Conservation (phyloP, 2,888 invertebrate genomes). For the Opisthograptis luteolata region DNA sequence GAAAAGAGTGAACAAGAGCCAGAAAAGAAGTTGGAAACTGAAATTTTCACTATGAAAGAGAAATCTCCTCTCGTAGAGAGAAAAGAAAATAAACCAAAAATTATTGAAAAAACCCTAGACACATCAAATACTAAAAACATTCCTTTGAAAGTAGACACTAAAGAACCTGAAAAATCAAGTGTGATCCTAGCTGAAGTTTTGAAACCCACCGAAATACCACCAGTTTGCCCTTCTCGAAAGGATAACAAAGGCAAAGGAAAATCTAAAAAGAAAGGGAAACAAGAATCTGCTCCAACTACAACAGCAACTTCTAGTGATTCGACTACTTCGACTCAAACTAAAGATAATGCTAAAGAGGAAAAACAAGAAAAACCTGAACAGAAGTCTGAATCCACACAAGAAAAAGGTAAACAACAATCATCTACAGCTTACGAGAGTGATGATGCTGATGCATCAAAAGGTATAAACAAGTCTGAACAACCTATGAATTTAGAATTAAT, state of each 20-base stretch:
- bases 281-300: constrained; percentile 43
- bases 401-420: constrained; percentile 64
- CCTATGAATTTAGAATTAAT: constrained; percentile 14
- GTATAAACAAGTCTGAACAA: constrained; percentile 23
- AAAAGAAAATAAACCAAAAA: background rate
- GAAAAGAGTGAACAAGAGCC: constrained; percentile 60
- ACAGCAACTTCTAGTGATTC: constrained; percentile 27
- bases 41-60: constrained; percentile 21
- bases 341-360: constrained; percentile 38
- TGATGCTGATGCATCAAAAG: constrained; percentile 23
- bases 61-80: constrained; percentile 19
- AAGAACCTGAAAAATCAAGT: constrained; percentile 4
- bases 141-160: constrained; percentile 16
- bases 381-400: constrained; percentile 46
- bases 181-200: constrained; percentile 11
- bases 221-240: constrained; percentile 62
- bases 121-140: constrained; percentile 9
- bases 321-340: constrained; percentile 34
- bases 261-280: constrained; percentile 66
- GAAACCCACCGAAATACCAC: constrained; percentile 35
- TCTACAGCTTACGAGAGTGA: constrained; percentile 19
- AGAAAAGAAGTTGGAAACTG: constrained; percentile 46
- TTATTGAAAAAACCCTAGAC: background rate
- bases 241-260: constrained; percentile 71
- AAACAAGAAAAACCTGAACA: constrained; percentile 50